Base-by-base conservation (phyloP, 2,113 vertebrate genomes). In the Entomyzon cyanotis region DNA sequence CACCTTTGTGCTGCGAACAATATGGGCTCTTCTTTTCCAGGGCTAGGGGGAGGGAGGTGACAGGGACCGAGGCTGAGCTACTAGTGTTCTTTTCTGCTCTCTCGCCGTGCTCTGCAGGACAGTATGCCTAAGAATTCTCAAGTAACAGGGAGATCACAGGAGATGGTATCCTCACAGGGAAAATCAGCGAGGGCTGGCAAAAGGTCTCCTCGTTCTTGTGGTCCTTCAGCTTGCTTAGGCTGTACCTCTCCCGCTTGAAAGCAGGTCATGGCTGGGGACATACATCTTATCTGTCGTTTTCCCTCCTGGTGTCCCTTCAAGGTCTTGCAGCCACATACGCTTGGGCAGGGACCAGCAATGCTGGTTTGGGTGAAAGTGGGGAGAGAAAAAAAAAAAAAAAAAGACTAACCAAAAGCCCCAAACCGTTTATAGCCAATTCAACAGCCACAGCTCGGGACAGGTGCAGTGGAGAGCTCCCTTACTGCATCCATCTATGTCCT, bases 1-100 rank as follows among this genome's bases (percentile, higher is more conserved):
- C 80, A 70, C 60, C 86, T 97, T 94, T 95, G 91, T 90, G 49
- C 60, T 9, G 71, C 24, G 5, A 62, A 90, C 75, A 89, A 90
- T 49, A 11, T 39, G 5, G 55, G 33, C 64, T 23, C 42, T 76
- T 73, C 87, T 73, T 44, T 70, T 69, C 25, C 49, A 16, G 46
- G 49, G 31, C 41, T 30, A 7, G 14, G 5, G 12, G 70, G 60
- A 53, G 44, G 65, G 55, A 77, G 50, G 88, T 90, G 88, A 39
- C 52, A 5, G 33, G 24, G 39, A 42, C 46, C 0, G 6, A 44
- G 42, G 7, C 52, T 79, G 56, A 68, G 69, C 47, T 41, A 2
- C 55, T 46, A 10, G 41, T 19, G 41, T 20, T 20, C 13, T 60
- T 77, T 79, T 50, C 39, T 39, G 39, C 39, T 39, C 39, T 39